phyloP scores from a whole-genome alignment of 2,797 vertebrate genomes.

The Pelodytes ibericus region DNA sequence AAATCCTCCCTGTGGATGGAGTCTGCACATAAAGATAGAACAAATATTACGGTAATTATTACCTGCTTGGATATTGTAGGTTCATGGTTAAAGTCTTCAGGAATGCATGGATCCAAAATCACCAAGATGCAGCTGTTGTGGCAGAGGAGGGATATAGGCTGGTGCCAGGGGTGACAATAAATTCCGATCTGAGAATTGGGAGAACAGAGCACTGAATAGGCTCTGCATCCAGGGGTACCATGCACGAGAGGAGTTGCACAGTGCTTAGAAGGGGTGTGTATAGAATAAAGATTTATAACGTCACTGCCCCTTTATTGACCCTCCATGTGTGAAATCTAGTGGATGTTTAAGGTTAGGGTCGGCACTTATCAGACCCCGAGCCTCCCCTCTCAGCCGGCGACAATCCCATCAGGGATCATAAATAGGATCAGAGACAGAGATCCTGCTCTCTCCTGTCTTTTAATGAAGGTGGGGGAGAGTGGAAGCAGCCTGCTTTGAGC shows the following conservation, averaged over 20 bases:
- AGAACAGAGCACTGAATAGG: constrained; percentile 1
- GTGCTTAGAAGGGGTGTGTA: constrained; percentile 49
- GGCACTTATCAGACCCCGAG: constrained; percentile 33
- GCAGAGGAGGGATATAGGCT: neutral
- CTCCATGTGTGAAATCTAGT: constrained; percentile 30
- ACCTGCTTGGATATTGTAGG: constrained; percentile 40
- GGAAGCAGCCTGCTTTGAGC: constrained; percentile 36
- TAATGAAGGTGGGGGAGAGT: constrained; percentile 38
- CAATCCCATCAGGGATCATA: constrained; percentile 43
- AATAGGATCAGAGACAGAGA: constrained; percentile 41
- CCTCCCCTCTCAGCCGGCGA: constrained; percentile 27
- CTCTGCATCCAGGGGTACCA: constrained; percentile 47
- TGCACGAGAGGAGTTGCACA: constrained; percentile 35
- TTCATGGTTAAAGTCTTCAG: constrained; percentile 49
- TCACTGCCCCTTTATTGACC: constrained; percentile 22
- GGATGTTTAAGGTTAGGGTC: constrained; percentile 37
- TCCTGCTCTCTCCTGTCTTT: constrained; percentile 39
- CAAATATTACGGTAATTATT: constrained; percentile 32
- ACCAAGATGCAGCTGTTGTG: constrained; percentile 19
- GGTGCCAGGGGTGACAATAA: neutral
- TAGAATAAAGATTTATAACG: constrained; percentile 15
- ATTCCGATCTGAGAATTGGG: neutral
- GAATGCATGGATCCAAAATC: constrained; percentile 43
- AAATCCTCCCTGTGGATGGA: no score
- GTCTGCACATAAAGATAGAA: no score